Evolutionary conservation across 2,113 vertebrate genomes (phyloP), one percentile per base, ranked within the genome.

Genomic region (Ciconia stormi): DNA sequence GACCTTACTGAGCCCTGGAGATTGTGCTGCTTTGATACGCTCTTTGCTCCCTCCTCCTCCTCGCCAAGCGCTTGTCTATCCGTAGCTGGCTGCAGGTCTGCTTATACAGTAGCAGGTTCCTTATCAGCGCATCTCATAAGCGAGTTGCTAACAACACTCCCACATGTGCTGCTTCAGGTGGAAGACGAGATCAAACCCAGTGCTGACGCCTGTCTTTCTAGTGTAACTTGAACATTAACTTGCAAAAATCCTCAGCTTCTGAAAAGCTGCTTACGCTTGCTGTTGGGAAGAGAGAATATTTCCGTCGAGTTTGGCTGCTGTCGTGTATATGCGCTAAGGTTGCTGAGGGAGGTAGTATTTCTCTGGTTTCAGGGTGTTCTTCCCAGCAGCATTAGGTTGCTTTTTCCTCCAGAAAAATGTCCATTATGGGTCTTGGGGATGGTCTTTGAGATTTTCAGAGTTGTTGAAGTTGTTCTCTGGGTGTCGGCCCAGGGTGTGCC

Each of bases 281-380:
- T 42, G 58, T 53, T 61, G 42, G 44, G 40, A 73, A 12, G 34
- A 53, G 46, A n/a, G 66, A 13, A 3, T 26, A 6, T 53, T 93
- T n/a, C 19, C 25, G 17, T 8, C 1, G 20, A 22, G 16, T 25
- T 58, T 42, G 66, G 29, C 58, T 20, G 32, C 61, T 55, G 38
- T 10, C 4, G 1, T 7, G 3, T 4, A 5, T 0, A 0, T 10
- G 16, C 1, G 0, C 59, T 16, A 15, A 23, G 56, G 74, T 49
- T 80, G 58, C 27, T n/a, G 34, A 61, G 49, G 27, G 55, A 52
- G 17, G 36, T 2, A 0, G 8, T 13, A 2, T 7, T 55, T 27
- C 19, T 50, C 36, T 0, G 11, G 25, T 36, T 71, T 69, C 21
- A 11, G 32, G 30, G 3, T 42, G 40, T 44, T 83, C 44, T 61